Evolutionary conservation across 2,888 invertebrate genomes (phyloP), one percentile per base, ranked within the genome.

Genomic region (Catocala nupta): DNA sequence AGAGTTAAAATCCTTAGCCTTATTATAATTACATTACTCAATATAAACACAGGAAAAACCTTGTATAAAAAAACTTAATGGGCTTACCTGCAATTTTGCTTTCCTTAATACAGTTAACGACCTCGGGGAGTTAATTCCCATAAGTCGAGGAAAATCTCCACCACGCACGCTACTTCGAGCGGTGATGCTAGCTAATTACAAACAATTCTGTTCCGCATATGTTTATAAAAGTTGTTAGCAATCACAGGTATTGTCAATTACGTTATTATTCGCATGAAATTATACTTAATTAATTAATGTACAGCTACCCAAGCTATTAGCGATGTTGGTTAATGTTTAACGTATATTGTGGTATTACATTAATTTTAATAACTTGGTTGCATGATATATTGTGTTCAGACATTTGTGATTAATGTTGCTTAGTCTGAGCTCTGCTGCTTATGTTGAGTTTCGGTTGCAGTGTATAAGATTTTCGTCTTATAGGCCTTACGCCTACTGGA

Each of bases 51-150:
- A 56, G 57, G 55, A 48, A 57, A 68, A 65, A 60, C 34, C 53
- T 50, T 57, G n/a, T 55, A 51, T 51, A 49, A 48, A 48, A 7
- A 63, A 61, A 66, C 63, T 62, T 75, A 70, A 75, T 70, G 64
- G 58, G 57, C 59, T 45, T 63, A 55, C 49, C 42, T 43, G 12
- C 59, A 64, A 74, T 66, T 71, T 71, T 56, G 58, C 68, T 65
- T 69, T 44, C 47, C 50, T 36, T 71, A 73, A 66, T 63, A 16
- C 43, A 44, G 49, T 51, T 74, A 75, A 75, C 62, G 67, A 68
- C 63, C 65, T 47, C 42, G 48, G 74, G 69, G 72, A 71, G 51
- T 65, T 69, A 71, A 75, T 74, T 62, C 75, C 64, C 73, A 54
- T 70, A 71, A 66, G 63, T 60, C 56, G 56, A 44, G 36, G 50